phyloP scores from a whole-genome alignment of 2,113 vertebrate genomes.

The Conger conger region DNA sequence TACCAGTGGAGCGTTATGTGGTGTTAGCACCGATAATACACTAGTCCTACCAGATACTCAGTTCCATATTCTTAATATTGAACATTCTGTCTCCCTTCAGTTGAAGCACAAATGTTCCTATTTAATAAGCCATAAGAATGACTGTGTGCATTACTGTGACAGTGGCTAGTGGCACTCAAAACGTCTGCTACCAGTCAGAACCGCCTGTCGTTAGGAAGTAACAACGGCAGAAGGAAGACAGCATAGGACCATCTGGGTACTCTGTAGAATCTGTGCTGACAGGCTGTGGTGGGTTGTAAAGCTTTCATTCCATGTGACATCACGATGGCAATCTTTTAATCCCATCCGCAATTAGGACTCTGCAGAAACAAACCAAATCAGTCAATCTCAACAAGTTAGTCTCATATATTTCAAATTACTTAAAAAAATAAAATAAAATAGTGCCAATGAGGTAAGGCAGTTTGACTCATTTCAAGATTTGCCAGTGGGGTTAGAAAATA shows the following conservation, averaged over 20 bases:
- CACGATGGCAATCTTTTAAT: background rate
- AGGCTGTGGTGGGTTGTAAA: background rate
- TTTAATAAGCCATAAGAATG: no score
- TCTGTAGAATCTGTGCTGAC: background rate
- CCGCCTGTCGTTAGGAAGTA: background rate
- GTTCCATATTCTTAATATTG: background rate
- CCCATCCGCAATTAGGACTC: background rate
- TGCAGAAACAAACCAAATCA: no score
- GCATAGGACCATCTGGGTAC: background rate
- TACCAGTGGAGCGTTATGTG: background rate
- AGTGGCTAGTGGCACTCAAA: no score
- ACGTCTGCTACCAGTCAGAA: constrained; percentile 1
- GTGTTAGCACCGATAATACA: no score
- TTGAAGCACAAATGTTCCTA: no score
- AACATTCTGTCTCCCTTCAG: background rate
- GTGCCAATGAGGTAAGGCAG: no score
- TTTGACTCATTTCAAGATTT: no score
- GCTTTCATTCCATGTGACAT: background rate
- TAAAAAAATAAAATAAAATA: no score
- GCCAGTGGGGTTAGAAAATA: no score
- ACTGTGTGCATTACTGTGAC: background rate
- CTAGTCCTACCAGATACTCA: background rate
- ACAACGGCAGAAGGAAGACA: background rate
- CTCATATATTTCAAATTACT: no score
- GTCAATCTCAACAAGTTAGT: no score